Conservation (phyloP, 2,888 invertebrate species). For the Fragum whitleyi region DNA sequence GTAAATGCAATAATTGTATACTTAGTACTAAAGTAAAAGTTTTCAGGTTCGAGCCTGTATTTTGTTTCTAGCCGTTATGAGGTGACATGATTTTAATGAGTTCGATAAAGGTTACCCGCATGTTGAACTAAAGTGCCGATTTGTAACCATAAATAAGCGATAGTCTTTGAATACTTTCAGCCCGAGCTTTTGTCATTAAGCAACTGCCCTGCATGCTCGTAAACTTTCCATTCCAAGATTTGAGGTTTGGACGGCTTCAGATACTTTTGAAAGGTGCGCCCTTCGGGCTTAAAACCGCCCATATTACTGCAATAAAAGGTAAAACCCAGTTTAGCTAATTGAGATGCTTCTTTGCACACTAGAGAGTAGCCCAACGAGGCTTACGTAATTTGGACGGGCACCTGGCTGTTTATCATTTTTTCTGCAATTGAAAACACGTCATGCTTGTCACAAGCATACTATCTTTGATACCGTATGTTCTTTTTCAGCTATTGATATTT, state of each 20-base stretch:
- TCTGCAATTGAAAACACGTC: not conserved
- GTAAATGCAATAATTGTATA: no score
- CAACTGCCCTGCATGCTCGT: not conserved
- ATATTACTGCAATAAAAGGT: no score
- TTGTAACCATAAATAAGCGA: conserved; percentile 8
- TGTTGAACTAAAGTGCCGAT: not conserved
- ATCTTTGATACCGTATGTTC: no score
- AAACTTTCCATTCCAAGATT: not conserved
- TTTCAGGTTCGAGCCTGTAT: no score
- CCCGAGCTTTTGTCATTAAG: not conserved
- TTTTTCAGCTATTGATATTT: no score
- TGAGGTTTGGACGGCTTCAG: not conserved
- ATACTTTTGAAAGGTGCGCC: no score
- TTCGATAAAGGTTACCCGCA: conserved; percentile 3
- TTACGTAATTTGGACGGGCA: conserved; percentile 1
- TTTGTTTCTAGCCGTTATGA: no score
- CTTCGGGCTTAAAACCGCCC: no score
- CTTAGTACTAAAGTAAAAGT: no score
- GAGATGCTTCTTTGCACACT: not conserved
- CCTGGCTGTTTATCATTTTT: not conserved
- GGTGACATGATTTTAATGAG: not conserved
- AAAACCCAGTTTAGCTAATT: not conserved
- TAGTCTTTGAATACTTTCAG: not conserved
- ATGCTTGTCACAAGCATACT: no score
- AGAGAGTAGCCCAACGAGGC: not conserved